Evolutionary conservation across 2,888 invertebrate species (phyloP).

Genomic region (Nineta flava): DNA sequence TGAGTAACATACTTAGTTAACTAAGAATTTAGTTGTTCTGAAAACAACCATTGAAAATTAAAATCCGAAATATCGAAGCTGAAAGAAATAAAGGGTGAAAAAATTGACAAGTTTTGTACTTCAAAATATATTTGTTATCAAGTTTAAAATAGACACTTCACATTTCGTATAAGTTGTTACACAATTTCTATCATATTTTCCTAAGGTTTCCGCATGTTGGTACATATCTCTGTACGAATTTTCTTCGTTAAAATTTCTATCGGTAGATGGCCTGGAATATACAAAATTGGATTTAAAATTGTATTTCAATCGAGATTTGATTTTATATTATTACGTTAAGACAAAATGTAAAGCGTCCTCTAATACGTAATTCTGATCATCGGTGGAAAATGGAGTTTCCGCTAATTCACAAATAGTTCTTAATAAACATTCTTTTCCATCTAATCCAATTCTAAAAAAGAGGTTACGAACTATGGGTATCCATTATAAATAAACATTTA

Average conservation of each 20-base stretch:
- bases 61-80: no score
- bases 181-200: neutral
- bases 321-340: slow-evolving; percentile 2
- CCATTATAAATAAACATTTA: no score
- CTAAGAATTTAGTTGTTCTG: no score
- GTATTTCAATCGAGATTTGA: neutral
- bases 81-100: no score
- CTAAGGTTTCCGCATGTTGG: neutral
- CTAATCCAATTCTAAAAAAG: slow-evolving; percentile 3
- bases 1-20: no score
- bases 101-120: no score
- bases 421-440: slow-evolving; percentile 5
- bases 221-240: neutral
- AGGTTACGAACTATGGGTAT: no score
- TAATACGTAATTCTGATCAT: neutral
- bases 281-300: neutral
- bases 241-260: neutral
- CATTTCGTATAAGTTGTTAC: neutral
- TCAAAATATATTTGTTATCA: neutral
- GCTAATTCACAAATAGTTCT: slow-evolving; percentile 6
- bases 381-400: neutral
- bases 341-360: slow-evolving; percentile 6
- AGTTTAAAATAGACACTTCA: neutral
- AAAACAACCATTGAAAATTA: no score
- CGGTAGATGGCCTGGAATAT: slow-evolving; percentile 1